Evolutionary conservation across 2,113 vertebrate genomes (phyloP).

Genomic region (Podocnemis expansa): DNA sequence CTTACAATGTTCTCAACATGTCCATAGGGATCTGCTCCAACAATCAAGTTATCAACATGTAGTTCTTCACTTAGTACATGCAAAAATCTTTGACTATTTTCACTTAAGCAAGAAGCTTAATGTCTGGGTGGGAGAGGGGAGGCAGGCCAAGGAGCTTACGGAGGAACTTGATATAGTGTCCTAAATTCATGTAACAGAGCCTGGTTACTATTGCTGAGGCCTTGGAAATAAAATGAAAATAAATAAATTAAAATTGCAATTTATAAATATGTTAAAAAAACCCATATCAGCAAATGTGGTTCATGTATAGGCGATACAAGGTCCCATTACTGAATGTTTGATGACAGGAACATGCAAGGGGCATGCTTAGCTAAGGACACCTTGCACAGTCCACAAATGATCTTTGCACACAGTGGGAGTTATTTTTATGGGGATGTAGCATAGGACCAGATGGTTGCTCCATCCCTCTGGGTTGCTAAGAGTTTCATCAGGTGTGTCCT

Average conservation of each 20-base stretch:
- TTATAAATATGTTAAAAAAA: neutral
- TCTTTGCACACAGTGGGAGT: neutral
- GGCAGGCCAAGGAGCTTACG: conserved; percentile 20
- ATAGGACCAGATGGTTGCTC: neutral
- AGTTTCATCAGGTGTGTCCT: neutral
- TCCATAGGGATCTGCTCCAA: neutral
- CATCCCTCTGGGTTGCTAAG: neutral
- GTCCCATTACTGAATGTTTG: neutral
- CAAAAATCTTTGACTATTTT: neutral
- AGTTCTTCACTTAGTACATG: neutral
- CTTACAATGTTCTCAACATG: neutral
- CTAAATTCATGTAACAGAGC: neutral
- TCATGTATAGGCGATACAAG: neutral
- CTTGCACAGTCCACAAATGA: neutral
- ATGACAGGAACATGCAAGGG: neutral
- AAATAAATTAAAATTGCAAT: neutral
- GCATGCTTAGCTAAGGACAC: neutral
- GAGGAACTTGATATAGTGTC: neutral
- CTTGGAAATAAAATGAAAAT: neutral
- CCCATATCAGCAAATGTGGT: neutral
- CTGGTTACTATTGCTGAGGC: neutral
- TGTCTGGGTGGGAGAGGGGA: neutral
- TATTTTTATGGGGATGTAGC: neutral
- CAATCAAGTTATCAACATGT: neutral
- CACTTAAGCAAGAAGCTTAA: neutral